phyloP scores from a whole-genome alignment of 2,113 vertebrate species.

The Geococcyx californianus region DNA sequence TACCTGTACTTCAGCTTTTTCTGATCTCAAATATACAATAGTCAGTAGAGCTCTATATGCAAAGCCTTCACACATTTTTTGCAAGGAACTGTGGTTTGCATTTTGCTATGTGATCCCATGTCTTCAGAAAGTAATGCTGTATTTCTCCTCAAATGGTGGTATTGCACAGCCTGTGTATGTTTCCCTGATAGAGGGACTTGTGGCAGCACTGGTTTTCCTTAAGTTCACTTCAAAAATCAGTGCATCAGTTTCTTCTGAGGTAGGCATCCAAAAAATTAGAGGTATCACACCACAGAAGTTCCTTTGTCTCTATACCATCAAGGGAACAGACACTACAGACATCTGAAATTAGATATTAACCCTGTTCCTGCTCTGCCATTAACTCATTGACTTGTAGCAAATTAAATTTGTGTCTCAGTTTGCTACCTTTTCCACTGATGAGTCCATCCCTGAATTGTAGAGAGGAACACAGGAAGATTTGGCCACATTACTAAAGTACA shows the following conservation, averaged over 20 bases:
- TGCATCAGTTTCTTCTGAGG: background rate
- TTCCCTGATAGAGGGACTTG: accelerated
- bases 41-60: background rate
- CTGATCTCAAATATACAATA: background rate
- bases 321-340: background rate
- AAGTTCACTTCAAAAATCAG: background rate
- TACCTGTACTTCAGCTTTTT: background rate
- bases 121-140: background rate
- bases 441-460: background rate
- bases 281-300: accelerated
- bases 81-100: too few relatives aligned
- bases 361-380: background rate
- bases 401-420: background rate
- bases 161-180: background rate
- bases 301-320: background rate
- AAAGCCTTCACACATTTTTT: background rate
- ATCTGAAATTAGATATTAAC: background rate
- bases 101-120: background rate
- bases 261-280: background rate
- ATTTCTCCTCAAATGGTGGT: background rate
- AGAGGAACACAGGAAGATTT: background rate
- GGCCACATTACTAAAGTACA: background rate
- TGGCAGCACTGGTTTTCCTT: background rate
- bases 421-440: background rate
- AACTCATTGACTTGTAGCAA: background rate